Evolutionary conservation across 2,797 vertebrate species (phyloP).

Genomic region (Danio tinwini): DNA sequence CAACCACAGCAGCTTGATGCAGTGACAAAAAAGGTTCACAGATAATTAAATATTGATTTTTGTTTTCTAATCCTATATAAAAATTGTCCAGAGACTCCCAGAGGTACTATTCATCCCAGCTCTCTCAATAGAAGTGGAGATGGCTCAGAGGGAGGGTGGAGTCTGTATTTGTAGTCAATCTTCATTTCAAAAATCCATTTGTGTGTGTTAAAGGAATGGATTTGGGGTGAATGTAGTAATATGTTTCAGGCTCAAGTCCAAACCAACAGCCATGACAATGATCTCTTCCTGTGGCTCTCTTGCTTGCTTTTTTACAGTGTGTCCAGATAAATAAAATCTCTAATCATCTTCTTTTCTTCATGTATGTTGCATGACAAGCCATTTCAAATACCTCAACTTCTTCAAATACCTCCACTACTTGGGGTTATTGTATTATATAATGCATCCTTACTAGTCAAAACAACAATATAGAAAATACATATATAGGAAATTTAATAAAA

Average conservation of each 20-base stretch:
- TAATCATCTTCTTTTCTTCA: background rate
- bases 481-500: too few species aligned
- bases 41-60: slow-evolving; percentile 99
- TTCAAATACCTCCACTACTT: too few species aligned
- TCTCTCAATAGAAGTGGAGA: slow-evolving; percentile 74
- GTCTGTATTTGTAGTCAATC: slow-evolving; percentile 83
- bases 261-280: slow-evolving; percentile 81
- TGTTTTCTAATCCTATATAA: slow-evolving; percentile 99
- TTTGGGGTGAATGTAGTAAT: slow-evolving; percentile 69
- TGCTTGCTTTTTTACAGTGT: background rate
- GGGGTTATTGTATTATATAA: too few species aligned
- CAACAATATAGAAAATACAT: too few species aligned
- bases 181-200: slow-evolving; percentile 75
- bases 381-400: too few species aligned
- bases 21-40: slow-evolving; percentile 99
- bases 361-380: too few species aligned
- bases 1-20: slow-evolving; percentile 82
- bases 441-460: too few species aligned
- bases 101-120: slow-evolving; percentile 93
- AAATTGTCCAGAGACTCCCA: slow-evolving; percentile 99
- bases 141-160: slow-evolving; percentile 68
- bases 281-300: slow-evolving; percentile 58
- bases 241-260: slow-evolving; percentile 80
- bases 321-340: too few species aligned
- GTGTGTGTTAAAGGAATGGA: slow-evolving; percentile 41